Conservation (phyloP, 2,888 invertebrate genomes). For the Subacronicta megacephala region DNA sequence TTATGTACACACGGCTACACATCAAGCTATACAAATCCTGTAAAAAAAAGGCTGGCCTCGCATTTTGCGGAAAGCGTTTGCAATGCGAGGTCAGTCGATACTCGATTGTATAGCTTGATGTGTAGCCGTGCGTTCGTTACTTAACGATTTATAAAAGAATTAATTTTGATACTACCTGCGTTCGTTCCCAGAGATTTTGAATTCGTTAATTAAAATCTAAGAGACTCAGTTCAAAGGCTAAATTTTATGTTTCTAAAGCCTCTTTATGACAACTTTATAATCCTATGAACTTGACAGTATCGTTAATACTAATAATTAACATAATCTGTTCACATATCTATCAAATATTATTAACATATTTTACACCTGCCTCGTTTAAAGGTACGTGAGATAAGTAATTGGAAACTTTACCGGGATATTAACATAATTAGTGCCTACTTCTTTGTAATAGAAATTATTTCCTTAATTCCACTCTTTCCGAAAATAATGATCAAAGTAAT, state of each 20-base stretch:
- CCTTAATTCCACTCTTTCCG: no score
- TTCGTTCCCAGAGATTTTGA: neutral
- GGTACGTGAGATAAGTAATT: slow-evolving; percentile 17
- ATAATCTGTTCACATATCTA: slow-evolving; percentile 43
- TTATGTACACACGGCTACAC: no score
- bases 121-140: no score
- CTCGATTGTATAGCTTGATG: no score
- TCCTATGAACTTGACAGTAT: slow-evolving; percentile 11
- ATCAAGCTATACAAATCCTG: no score
- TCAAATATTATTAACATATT: slow-evolving; percentile 40
- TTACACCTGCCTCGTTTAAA: slow-evolving; percentile 22
- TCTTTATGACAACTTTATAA: slow-evolving; percentile 27
- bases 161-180: neutral
- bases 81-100: no score
- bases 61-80: no score
- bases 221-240: slow-evolving; percentile 2
- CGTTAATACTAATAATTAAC: slow-evolving; percentile 41
- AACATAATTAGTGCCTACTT: neutral
- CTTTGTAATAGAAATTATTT: no score
- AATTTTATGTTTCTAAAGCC: slow-evolving; percentile 4
- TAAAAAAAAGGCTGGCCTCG: no score
- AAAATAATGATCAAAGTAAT: no score
- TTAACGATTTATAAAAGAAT: no score
- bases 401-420: slow-evolving; percentile 8
- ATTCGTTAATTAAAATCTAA: neutral